Evolutionary conservation across 2,797 vertebrate genomes (phyloP), one percentile per base, ranked within the genome.

Genomic region (Scolopax rusticola): DNA sequence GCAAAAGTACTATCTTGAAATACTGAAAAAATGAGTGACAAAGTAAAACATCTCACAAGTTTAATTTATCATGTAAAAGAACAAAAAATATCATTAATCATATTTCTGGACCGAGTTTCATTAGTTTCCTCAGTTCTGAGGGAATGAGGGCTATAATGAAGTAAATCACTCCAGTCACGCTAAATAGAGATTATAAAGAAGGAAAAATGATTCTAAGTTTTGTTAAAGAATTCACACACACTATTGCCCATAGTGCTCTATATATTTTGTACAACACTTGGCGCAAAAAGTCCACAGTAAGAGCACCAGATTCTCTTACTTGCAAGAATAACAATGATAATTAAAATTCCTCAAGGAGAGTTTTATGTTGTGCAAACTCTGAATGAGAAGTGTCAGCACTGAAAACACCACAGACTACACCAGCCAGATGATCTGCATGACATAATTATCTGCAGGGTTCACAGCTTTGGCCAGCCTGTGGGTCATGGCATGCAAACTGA

Each of bases 1-100:
- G 47, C 15, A 87, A 92, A 94, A 82, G 9, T 45, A 63, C 15
- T 79, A 16, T 70, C 59, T 75, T 57, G 25, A 92, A 95, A 84
- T 9, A 59, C 15, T 43, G 41, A 30, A 77, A 76, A 76, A 90
- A 63, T 12, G 7, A 57, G 76, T 48, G 38, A 38, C 15, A 53
- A 88, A 64, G 30, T 73, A 73, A 89, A 73, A 90, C 7, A 28
- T 30, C 3, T 0, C 28, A 38, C 3, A 24, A 84, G 11, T 27
- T 79, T 65, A 83, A 87, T 77, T 91, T 12, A 81, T 86, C 28
- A 65, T 4, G 7, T 53, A 50, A 86, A 86, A 78, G 33, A 75
- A 65, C 18, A 47, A 76, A 79, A 93, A 85, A 41, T 50, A 47
- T 12, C 30, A 75, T 86, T 11, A 70, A 14, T 90, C 41, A 33